A percentile compares a stretch with the other conserved stretches of the same genome.
Evolutionary conservation across 2,888 invertebrate genomes (phyloP).

Genomic region (Pilophorus perplexus): DNA sequence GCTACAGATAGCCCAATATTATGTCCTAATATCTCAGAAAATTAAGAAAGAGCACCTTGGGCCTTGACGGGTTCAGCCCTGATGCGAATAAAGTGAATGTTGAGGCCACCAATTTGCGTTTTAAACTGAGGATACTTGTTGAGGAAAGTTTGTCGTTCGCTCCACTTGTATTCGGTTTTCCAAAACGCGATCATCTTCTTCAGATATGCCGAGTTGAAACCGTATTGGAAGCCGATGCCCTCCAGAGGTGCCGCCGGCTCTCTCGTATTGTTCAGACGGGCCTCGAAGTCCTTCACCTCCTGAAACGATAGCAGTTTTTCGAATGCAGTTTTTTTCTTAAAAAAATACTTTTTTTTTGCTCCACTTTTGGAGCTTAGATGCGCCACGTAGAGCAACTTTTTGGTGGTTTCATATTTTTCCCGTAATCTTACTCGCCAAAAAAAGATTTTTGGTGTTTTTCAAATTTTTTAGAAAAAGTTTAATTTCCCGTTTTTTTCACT

Average conservation of each 20-base stretch:
- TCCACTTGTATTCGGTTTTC: constrained; percentile 73
- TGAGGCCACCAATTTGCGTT: constrained; percentile 66
- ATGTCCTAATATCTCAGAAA: too few relatives aligned
- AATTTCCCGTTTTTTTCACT: too few relatives aligned
- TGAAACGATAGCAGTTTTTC: constrained; percentile 50
- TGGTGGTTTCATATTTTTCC: too few relatives aligned
- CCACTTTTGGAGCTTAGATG: too few relatives aligned
- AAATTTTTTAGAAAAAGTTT: too few relatives aligned
- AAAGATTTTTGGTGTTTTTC: too few relatives aligned
- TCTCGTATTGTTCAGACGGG: constrained; percentile 59
- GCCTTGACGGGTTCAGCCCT: constrained; percentile 57
- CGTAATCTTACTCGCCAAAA: too few relatives aligned
- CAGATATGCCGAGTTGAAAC: constrained; percentile 71
- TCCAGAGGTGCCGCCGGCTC: constrained; percentile 60
- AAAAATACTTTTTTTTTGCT: too few relatives aligned
- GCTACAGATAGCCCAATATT: too few relatives aligned
- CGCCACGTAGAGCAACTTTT: too few relatives aligned
- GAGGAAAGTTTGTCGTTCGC: constrained; percentile 63
- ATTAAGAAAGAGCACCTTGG: too few relatives aligned
- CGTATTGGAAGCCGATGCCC: constrained; percentile 53
- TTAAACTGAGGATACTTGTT: constrained; percentile 72
- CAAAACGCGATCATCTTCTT: constrained; percentile 71
- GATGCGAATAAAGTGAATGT: constrained; percentile 72
- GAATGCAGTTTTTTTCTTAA: not conserved
- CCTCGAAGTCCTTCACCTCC: constrained; percentile 62